Evolutionary conservation across 2,888 invertebrate genomes (phyloP), one percentile per base, ranked within the genome.

Genomic region (Octodonta nipae): DNA sequence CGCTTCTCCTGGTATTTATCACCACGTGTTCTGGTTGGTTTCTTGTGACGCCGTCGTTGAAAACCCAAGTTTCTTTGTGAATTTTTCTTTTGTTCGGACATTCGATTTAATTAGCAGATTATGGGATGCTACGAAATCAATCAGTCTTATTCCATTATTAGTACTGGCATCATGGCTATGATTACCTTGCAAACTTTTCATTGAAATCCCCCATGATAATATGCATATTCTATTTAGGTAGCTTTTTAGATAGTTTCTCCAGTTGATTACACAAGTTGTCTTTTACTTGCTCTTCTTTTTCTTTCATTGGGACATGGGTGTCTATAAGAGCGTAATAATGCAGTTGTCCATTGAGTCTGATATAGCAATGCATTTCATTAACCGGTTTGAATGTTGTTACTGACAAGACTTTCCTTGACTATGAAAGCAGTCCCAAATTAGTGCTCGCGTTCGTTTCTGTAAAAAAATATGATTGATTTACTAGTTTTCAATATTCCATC

Each of bases 221-320:
- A 7, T 20, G 20, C n/a, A 20, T 20, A n/a, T 20, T n/a, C n/a
- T 20, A n/a, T 20, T 20, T 20, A n/a, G 20, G 20, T n/a, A 20
- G 20, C 20, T 20, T 20, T 20, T 20, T n/a, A 20, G n/a, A 7
- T 20, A n/a, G 6, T 20, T n/a, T 20, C n/a, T 20, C 20, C 7
- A 20, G 20, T 20, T 20, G 20, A n/a, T 20, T n/a, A n/a, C n/a
- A 20, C 7, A 20, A 20, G n/a, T 6, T 20, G 20, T 20, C 20
- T 20, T 20, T 20, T 20, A n/a, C n/a, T 20, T 6, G 6, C n/a
- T 20, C 20, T 6, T 20, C 20, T n/a, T 20, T 20, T 20, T 20
- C 20, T 20, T 20, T n/a, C 20, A n/a, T 20, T 20, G 20, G 20
- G 6, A n/a, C 20, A 20, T 20, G 20, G n/a, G 20, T n/a, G 6